phyloP scores from a whole-genome alignment of 2,797 vertebrate species.

The Tamandua tetradactyla region DNA sequence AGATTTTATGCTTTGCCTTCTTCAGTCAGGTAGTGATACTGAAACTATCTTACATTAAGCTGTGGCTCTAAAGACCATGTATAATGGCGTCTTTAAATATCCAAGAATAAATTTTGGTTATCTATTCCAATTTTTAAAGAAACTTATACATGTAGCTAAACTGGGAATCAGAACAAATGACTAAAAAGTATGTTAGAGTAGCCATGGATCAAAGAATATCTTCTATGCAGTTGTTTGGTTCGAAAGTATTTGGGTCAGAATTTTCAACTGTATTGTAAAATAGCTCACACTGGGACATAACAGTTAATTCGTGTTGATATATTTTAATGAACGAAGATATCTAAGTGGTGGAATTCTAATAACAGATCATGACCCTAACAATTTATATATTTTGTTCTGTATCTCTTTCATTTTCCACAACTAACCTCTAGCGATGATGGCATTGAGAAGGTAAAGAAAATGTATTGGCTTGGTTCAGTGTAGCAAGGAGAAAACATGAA shows the following conservation, averaged over 20 bases:
- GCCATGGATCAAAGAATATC: not conserved
- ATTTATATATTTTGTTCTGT: not conserved
- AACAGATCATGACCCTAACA: not conserved
- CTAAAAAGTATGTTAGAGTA: not conserved
- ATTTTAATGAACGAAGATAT: conserved; percentile 11
- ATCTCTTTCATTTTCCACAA: not conserved
- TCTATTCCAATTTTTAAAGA: not conserved
- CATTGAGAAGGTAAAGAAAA: not conserved
- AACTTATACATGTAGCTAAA: not conserved
- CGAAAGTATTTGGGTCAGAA: not conserved
- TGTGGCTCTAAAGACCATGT: not conserved
- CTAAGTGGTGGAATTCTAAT: not conserved
- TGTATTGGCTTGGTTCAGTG: not conserved
- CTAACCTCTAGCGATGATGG: not conserved
- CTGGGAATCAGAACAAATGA: not conserved
- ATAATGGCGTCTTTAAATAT: not conserved
- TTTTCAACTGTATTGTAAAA: not conserved
- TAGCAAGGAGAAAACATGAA: not conserved
- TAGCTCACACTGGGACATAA: not conserved
- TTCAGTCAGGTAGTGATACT: not conserved
- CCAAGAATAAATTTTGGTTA: not conserved
- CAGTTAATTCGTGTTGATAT: not conserved
- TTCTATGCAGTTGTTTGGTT: not conserved
- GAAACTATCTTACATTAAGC: not conserved
- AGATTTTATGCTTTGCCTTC: not conserved